Evolutionary conservation across 2,113 vertebrate species (phyloP), one percentile per base, ranked within the genome.

Genomic region (Saiga tatarica): DNA sequence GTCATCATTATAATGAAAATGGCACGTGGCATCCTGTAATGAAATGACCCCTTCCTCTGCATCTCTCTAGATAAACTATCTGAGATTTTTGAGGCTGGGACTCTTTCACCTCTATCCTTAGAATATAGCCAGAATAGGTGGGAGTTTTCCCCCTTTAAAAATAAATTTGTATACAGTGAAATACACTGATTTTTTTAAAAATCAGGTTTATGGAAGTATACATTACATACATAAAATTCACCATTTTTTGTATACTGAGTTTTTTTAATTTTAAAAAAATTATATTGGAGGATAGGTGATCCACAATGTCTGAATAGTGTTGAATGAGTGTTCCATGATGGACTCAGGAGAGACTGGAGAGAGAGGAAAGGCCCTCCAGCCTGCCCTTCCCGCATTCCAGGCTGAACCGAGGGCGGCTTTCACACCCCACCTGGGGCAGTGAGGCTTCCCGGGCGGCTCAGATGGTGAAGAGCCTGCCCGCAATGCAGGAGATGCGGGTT

Each of bases 21-120:
- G 45, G 52, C n/a, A 45, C 60, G 1, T 17, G 33, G 53, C 14
- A 1, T 30, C 10, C 1, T 5, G 6, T 17, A 15, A 15, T 23
- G 17, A 67, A 55, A 19, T 14, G 16, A 5, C 5, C 45, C 42
- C 57, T 93, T 12, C 4, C 42, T 33, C 1, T 8, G 17, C 1
- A 6, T 6, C 28, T 84, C 57, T 71, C 62, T 14, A 52, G 0
- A 5, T 7, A 39, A 9, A 9, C n/a, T 74, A 21, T 62, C n/a
- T 57, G 71, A 89, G 33, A 82, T 57, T 1, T 60, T 19, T 30
- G 39, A 39, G 16, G 62, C 19, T 23, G 17, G 33, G 14, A 10
- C 14, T 28, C 52, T 9, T 21, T 11, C 39, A 5, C 14, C n/a
- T 23, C 67, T 42, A 17, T 28, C 47, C 47, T 87, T 15, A 21